These are phyloP conservation scores for Cheilosia impressa DNA, from an alignment of 2,888 invertebrate species.

Conservation along the genomic window DNA sequence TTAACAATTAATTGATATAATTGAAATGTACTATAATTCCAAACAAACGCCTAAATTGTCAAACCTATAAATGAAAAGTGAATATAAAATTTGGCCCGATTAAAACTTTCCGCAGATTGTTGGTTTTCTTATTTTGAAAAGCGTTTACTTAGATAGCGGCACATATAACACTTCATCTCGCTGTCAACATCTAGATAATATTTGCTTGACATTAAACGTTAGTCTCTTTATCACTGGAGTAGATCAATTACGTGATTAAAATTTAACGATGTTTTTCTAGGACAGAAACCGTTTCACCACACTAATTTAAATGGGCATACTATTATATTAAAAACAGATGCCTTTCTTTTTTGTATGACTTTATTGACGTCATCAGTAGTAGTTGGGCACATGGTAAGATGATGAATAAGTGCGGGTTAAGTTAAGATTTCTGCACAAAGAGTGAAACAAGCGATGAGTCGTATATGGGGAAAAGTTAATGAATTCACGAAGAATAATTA, in stretches of 20 bases:
- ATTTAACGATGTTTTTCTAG: slow-evolving; percentile 3
- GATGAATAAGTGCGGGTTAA: slow-evolving; percentile 25
- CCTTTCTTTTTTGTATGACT: slow-evolving; percentile 1
- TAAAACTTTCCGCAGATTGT: too few relatives aligned
- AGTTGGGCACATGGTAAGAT: slow-evolving; percentile 8
- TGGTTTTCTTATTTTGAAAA: too few relatives aligned
- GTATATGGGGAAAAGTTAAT: slow-evolving; percentile 7
- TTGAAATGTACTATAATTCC: too few relatives aligned
- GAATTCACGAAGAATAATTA: neutral
- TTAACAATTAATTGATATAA: too few relatives aligned
- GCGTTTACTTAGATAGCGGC: too few relatives aligned
- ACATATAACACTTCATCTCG: neutral
- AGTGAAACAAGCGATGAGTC: slow-evolving; percentile 29
- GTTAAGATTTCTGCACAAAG: slow-evolving; percentile 30
- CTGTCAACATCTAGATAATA: neutral
- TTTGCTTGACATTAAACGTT: too few relatives aligned
- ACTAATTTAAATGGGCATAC: neutral
- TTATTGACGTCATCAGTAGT: slow-evolving; percentile 13
- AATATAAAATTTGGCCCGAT: too few relatives aligned
- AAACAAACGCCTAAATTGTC: too few relatives aligned
- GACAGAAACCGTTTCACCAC: neutral
- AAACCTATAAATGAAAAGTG: too few relatives aligned
- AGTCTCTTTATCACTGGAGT: neutral
- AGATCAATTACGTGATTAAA: slow-evolving; percentile 10
- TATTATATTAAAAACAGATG: neutral